Evolutionary conservation across 2,797 vertebrate genomes (phyloP).

Genomic region (Sebastes flavidus): DNA sequence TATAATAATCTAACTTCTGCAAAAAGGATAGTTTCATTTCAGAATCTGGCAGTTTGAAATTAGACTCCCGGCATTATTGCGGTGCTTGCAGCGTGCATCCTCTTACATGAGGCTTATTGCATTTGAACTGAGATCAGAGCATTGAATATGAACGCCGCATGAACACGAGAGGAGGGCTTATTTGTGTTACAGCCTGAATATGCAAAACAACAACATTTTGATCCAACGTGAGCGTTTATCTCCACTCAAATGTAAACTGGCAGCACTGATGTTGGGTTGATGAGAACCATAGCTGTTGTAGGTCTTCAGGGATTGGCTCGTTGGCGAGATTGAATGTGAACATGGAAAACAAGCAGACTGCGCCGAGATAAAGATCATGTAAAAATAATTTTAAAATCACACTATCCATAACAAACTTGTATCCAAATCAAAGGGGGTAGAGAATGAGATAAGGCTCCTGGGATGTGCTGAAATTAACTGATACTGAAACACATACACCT

Average conservation of each 20-base stretch:
- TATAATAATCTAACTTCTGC: neutral
- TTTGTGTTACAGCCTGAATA: constrained; percentile 18
- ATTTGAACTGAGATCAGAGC: constrained; percentile 53
- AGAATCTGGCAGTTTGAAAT: constrained; percentile 1
- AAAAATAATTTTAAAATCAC: constrained; percentile 21
- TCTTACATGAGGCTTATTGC: constrained; percentile 27
- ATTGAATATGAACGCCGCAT: constrained; percentile 15
- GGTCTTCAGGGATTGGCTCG: constrained; percentile 41
- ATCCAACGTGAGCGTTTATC: constrained; percentile 13
- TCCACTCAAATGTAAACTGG: constrained; percentile 41
- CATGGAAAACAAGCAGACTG: constrained; percentile 28
- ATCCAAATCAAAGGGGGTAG: constrained; percentile 22
- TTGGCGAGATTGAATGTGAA: constrained; percentile 34
- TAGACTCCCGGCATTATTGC: neutral
- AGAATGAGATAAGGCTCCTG: constrained; percentile 25
- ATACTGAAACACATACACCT: neutral
- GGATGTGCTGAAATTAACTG: constrained; percentile 17
- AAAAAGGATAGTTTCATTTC: neutral
- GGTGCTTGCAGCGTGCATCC: neutral
- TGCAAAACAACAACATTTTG: constrained; percentile 12
- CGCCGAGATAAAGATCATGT: constrained; percentile 30
- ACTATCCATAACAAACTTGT: constrained; percentile 3
- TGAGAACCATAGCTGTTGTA: constrained; percentile 27
- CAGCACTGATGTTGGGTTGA: constrained; percentile 26
- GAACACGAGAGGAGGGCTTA: constrained; percentile 17